phyloP scores from a whole-genome alignment of 1,140 invertebrate species.

The Monochamus saltuarius region DNA sequence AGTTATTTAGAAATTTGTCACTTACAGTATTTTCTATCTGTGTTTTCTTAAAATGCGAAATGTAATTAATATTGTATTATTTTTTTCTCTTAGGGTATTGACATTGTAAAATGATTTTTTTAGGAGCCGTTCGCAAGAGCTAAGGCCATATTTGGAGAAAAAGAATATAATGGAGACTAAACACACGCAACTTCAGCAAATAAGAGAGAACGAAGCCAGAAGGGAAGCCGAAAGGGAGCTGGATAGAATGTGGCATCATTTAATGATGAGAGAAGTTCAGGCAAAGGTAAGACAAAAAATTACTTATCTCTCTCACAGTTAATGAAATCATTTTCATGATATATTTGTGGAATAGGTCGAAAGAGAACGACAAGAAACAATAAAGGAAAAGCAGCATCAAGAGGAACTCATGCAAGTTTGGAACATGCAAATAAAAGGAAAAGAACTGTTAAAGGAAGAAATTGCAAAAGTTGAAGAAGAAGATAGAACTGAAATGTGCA shows the following conservation, averaged over 20 bases:
- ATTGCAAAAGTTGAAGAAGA: constrained; percentile 32
- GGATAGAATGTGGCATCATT: constrained; percentile 45
- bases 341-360: constrained; percentile 35
- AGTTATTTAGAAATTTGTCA: too few relatives aligned
- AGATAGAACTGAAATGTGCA: constrained; percentile 40
- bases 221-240: constrained; percentile 44
- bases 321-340: too few relatives aligned
- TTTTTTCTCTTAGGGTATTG: background rate
- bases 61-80: constrained; percentile 2
- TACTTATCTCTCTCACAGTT: background rate
- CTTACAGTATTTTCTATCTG: too few relatives aligned
- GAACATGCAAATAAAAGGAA: constrained; percentile 44
- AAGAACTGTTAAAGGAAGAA: constrained; percentile 38
- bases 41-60: background rate
- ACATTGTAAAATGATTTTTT: constrained; percentile 15
- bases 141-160: constrained; percentile 37
- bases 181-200: constrained; percentile 47
- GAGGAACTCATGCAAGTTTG: constrained; percentile 37
- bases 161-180: constrained; percentile 44
- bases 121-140: constrained; percentile 40
- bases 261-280: constrained; percentile 38
- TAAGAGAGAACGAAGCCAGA: constrained; percentile 47
- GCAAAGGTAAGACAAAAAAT: constrained; percentile 31
- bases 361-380: constrained; percentile 41
- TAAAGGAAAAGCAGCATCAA: constrained; percentile 31